Conservation (phyloP, 2,113 vertebrate species). For the Fregata magnificens region DNA sequence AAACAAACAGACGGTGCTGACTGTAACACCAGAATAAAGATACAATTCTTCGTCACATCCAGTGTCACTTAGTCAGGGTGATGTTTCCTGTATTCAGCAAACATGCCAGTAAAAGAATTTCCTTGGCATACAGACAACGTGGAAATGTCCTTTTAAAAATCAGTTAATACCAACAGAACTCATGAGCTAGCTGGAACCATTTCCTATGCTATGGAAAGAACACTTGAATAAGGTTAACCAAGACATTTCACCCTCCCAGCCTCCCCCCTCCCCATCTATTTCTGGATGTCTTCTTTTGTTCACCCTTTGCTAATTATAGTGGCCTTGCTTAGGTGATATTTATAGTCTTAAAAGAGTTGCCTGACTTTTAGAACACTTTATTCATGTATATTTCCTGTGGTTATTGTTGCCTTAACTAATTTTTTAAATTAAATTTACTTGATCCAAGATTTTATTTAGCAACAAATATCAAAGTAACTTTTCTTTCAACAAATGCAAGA, state of each 20-base stretch:
- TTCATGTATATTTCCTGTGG: constrained; percentile 90
- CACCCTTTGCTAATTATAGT: constrained; percentile 91
- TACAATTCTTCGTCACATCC: constrained; percentile 70
- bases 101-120: constrained; percentile 78
- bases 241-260: constrained; percentile 67
- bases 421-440: constrained; percentile 71
- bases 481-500: constrained; percentile 69
- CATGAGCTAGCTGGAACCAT: constrained; percentile 67
- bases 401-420: constrained; percentile 76
- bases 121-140: constrained; percentile 69
- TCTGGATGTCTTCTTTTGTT: constrained; percentile 92
- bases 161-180: constrained; percentile 69
- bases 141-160: constrained; percentile 76
- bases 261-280: constrained; percentile 82
- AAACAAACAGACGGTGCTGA: not conserved
- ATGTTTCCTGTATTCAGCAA: constrained; percentile 67
- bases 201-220: constrained; percentile 82
- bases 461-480: constrained; percentile 77
- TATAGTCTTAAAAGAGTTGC: constrained; percentile 82
- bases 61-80: constrained; percentile 64
- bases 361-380: constrained; percentile 81
- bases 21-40: constrained; percentile 54
- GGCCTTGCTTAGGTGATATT: constrained; percentile 79
- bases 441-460: constrained; percentile 78
- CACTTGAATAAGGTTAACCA: constrained; percentile 82